Evolutionary conservation across 2,113 vertebrate species (phyloP), one percentile per base, ranked within the genome.

Genomic region (Saiga tatarica): DNA sequence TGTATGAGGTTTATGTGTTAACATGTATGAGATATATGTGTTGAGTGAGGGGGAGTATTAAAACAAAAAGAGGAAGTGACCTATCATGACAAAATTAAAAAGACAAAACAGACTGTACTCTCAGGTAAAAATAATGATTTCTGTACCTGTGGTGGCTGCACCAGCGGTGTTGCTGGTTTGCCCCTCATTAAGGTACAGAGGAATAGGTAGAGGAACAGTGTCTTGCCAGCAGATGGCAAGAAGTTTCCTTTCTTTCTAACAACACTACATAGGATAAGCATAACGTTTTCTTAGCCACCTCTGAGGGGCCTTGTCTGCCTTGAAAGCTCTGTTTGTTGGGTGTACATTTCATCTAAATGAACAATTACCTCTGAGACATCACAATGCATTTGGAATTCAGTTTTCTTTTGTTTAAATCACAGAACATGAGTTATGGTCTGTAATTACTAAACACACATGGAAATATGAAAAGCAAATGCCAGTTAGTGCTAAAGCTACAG

Each of bases 281-380:
- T 2, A 7, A 19, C 64, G 50, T 71, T 53, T 59, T 87, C 88
- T 89, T 39, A 59, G 78, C 47, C 86, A 59, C 33, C 79, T 98
- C n/a, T 28, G 85, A 67, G 36, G 53, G 23, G 5, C 33, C 60
- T n/a, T n/a, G 47, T 82, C 39, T 96, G 82, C 33, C 64, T 71
- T 67, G 84, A 94, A 97, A 25, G 28, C 10, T 87, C 52, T 91
- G 47, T 21, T 6, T 95, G 45, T 2, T 3, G 88, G 78, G 23
- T 79, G 13, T 47, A 83, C 33, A 0, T 90, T 97, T 96, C 45
- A 90, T 91, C 78, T 89, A 92, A 86, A 83, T 87, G 78, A 97
- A 52, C 94, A 97, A 87, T 97, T 87, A 97, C 71, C 91, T 96
- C 84, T 97, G 94, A 97, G 90, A 23, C 17, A 67, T 13, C 9